These are phyloP conservation scores for Yponomeuta plumbellus DNA, from an alignment of 2,888 invertebrate species.

Conservation along the genomic window DNA sequence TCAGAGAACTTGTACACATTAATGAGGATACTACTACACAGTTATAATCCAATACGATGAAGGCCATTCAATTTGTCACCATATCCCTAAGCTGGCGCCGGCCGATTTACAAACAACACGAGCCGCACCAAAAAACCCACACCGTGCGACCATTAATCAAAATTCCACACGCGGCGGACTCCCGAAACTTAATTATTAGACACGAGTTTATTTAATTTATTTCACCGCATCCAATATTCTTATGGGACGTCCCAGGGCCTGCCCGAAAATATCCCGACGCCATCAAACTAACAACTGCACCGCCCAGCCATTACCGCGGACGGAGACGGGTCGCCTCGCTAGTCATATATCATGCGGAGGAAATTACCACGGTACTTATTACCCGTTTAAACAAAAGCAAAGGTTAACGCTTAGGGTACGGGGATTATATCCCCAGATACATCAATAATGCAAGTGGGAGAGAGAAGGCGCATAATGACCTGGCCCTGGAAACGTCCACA, in stretches of 20 bases:
- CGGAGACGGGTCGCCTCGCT: constrained; percentile 34
- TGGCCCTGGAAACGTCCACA: constrained; percentile 16
- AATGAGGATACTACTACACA: no score
- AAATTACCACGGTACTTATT: constrained; percentile 46
- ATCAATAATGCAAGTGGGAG: constrained; percentile 17
- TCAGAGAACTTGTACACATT: no score
- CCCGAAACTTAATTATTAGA: constrained; percentile 51
- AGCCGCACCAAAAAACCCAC: constrained; percentile 19
- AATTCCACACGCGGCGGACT: constrained; percentile 31
- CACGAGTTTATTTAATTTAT: constrained; percentile 53
- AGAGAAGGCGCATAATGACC: constrained; percentile 13
- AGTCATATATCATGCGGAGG: constrained; percentile 30
- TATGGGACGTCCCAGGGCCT: constrained; percentile 37
- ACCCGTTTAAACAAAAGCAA: constrained; percentile 44
- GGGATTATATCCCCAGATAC: constrained; percentile 15
- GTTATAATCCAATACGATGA: no score
- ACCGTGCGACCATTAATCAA: constrained; percentile 43
- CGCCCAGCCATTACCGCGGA: constrained; percentile 45
- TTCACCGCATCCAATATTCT: constrained; percentile 32
- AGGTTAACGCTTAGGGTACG: constrained; percentile 30
- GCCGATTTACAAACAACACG: neutral
- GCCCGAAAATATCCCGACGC: constrained; percentile 35
- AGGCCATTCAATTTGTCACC: neutral
- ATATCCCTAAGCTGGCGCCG: neutral
- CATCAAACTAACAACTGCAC: constrained; percentile 25